Conservation (phyloP, 2,113 vertebrate species). For the Pholis gunnellus region DNA sequence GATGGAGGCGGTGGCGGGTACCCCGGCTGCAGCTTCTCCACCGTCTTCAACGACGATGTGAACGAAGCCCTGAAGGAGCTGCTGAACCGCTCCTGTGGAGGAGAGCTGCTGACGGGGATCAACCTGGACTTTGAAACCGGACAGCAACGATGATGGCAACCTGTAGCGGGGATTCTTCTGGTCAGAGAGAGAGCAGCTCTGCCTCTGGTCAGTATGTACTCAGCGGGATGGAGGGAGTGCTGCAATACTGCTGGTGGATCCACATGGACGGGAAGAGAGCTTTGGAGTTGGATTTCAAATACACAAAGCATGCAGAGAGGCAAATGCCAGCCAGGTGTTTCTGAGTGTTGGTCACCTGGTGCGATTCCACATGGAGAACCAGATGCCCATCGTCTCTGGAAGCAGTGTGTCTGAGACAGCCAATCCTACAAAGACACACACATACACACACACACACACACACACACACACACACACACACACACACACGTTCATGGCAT, state of each 20-base stretch:
- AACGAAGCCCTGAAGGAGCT: conserved; percentile 89
- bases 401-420: conserved; percentile 90
- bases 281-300: neutral
- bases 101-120: conserved; percentile 85
- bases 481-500: neutral
- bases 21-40: conserved; percentile 76
- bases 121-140: conserved; percentile 81
- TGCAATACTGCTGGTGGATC: conserved; percentile 93
- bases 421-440: conserved; percentile 81
- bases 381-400: conserved; percentile 91
- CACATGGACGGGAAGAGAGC: conserved; percentile 88
- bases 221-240: conserved; percentile 91
- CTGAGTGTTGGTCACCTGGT: conserved; percentile 91
- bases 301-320: neutral
- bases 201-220: conserved; percentile 92
- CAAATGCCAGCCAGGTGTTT: conserved; percentile 80
- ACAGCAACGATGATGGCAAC: conserved; percentile 72
- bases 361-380: conserved; percentile 93
- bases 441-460: conserved; percentile 1
- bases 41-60: conserved; percentile 82
- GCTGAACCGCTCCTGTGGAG: conserved; percentile 82
- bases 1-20: conserved; percentile 67
- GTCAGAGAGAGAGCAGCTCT: conserved; percentile 89
- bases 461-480: too few species aligned
- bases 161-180: conserved; percentile 91